Evolutionary conservation across 2,888 invertebrate genomes (phyloP), one percentile per base, ranked within the genome.

Genomic region (Corbicula japonica): DNA sequence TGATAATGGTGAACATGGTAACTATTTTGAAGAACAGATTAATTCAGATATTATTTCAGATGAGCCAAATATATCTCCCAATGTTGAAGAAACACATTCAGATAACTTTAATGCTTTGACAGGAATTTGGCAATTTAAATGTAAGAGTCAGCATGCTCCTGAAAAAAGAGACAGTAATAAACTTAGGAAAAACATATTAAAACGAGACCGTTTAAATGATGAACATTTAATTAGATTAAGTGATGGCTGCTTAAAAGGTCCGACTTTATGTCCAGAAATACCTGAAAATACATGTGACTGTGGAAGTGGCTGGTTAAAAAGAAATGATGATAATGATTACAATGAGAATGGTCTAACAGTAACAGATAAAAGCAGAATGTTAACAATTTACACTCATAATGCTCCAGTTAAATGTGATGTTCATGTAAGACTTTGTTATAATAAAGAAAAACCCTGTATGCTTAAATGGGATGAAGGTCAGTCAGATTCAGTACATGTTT

Each of bases 211-310:
- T n/a, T 72, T 54, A 63, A 63, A 63, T 63, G 71, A 62, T 28
- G 21, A 21, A 6, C 50, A 35, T 32, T 50, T 69, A 26, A 60
- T 8, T 28, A 61, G 71, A 41, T 5, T 23, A 1, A 6, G 28
- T 26, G 52, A 71, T 71, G 71, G 71, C 2, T 62, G 35, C n/a
- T 60, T 70, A 60, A 34, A 46, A 48, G 70, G 70, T 35, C 60
- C 60, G 23, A 50, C 46, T 26, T 23, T 71, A 1, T 50, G 30
- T 71, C 35, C 52, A 41, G 61, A 61, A 21, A 71, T 71, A 35
- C 71, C 71, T 1, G 52, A 62, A 5, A 50, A 61, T 28, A 61
- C 62, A 23, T 71, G 61, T 52, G 41, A 38, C 18, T 71, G 50
- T 71, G 71, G 60, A 0, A 35, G 28, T 58, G 69, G 69, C 1